Evolutionary conservation across 2,113 vertebrate species (phyloP).

Genomic region (Gnathonemus longibarbis): DNA sequence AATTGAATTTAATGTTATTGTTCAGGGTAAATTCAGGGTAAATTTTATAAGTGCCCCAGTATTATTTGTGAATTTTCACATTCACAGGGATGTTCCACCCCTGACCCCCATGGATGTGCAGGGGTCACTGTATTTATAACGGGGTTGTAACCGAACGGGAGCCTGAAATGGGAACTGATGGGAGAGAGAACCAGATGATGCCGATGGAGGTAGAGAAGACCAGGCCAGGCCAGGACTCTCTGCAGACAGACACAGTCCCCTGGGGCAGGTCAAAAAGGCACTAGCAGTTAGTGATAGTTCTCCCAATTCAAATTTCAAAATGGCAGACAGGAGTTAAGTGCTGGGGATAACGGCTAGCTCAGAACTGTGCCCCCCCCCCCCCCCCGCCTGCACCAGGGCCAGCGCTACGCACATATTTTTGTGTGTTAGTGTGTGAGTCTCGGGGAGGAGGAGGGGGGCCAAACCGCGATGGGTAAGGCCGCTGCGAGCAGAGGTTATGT

Average conservation of each 20-base stretch:
- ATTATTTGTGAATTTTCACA: background rate
- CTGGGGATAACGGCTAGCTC: background rate
- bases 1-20: background rate
- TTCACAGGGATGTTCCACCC: background rate
- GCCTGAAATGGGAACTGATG: background rate
- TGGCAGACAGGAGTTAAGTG: background rate
- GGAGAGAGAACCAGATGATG: background rate
- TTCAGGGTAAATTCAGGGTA: background rate
- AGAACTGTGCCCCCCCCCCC: background rate
- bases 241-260: background rate
- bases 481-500: slow-evolving; percentile 18
- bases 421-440: background rate
- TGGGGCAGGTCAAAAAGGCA: background rate
- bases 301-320: background rate
- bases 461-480: background rate
- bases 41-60: background rate
- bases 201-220: background rate
- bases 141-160: background rate
- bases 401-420: background rate
- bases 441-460: background rate
- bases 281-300: background rate
- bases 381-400: background rate
- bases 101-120: background rate
- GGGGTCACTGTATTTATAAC: background rate
- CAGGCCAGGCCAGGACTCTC: background rate